Evolutionary conservation across 2,888 invertebrate species (phyloP), one percentile per base, ranked within the genome.

Genomic region (Cheilosia impressa): DNA sequence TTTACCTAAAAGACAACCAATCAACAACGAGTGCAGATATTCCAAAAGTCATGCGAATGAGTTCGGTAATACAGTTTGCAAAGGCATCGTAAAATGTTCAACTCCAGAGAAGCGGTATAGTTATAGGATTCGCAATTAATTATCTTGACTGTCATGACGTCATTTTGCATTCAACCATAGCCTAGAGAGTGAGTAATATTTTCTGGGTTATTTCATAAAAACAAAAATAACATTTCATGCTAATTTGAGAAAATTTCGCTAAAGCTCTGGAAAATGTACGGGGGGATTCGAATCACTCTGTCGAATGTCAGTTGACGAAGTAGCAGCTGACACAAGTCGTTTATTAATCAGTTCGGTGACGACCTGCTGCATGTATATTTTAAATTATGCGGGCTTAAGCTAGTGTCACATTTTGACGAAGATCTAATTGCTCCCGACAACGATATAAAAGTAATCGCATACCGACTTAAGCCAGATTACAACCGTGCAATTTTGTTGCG

Each of bases 21-120:
- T 89, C 85, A 9, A 34, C 85, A 9, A 34, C 72, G 31, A 78
- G 93, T 93, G 66, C 62, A 24, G 87, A 88, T 45, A 88, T 87
- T 73, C 79, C 89, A 57, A 91, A 92, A 87, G 91, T 91, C 75
- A 91, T 93, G 89, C 92, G 94, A 73, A 93, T 94, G 91, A 95
- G 93, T 90, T 97, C 97, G 3, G 97, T 97, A 62, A 97, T 97
- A 90, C 97, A 97, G 88, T 97, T 96, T 90, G 97, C 97, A 19
- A 95, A 95, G 88, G 95, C 96, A 89, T 93, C 94, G 91, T 92
- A 95, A 93, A 62, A 76, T 60, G 52, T 62, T 41, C 22, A 55
- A 43, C 50, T 65, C 34, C 34, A 77, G 52, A 63, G 41, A 65
- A 65, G 38, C 53, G 38, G 38, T 52, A 69, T 45, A 63, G 5